phyloP scores from a whole-genome alignment of 2,797 vertebrate species.

The Mus spretus region DNA sequence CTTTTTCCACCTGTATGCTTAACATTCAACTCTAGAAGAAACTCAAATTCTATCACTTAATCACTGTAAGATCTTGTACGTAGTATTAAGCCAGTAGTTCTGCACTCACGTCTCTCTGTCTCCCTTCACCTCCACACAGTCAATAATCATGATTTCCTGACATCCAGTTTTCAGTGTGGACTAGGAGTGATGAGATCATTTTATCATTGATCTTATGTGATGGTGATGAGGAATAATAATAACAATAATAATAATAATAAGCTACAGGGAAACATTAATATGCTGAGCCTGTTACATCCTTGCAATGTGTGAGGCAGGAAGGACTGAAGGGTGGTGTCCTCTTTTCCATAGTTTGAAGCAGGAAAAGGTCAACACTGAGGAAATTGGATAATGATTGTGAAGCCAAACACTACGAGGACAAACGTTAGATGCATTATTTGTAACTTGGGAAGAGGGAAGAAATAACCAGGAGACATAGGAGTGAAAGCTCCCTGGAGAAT shows the following conservation, averaged over 20 bases:
- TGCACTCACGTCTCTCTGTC: neutral
- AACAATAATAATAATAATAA: neutral
- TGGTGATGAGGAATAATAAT: neutral
- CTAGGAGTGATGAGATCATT: neutral
- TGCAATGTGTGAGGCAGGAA: neutral
- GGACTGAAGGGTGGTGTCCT: neutral
- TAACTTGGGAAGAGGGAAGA: conserved; percentile 51
- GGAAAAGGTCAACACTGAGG: neutral
- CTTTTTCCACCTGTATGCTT: conserved; percentile 19
- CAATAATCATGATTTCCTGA: neutral
- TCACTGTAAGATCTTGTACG: conserved; percentile 34
- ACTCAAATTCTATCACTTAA: conserved; percentile 72
- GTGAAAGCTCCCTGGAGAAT: neutral
- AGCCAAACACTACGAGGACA: conserved; percentile 11
- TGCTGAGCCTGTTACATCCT: neutral
- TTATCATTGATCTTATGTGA: neutral
- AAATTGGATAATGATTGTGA: neutral
- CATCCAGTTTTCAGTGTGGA: conserved; percentile 14
- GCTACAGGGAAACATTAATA: neutral
- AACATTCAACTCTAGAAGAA: conserved; percentile 65
- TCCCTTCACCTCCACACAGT: neutral
- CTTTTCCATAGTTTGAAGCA: conserved; percentile 9
- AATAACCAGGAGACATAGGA: neutral
- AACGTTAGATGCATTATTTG: neutral
- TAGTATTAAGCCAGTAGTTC: neutral